phyloP scores from a whole-genome alignment of 2,113 vertebrate genomes.

The Malurus elegans region DNA sequence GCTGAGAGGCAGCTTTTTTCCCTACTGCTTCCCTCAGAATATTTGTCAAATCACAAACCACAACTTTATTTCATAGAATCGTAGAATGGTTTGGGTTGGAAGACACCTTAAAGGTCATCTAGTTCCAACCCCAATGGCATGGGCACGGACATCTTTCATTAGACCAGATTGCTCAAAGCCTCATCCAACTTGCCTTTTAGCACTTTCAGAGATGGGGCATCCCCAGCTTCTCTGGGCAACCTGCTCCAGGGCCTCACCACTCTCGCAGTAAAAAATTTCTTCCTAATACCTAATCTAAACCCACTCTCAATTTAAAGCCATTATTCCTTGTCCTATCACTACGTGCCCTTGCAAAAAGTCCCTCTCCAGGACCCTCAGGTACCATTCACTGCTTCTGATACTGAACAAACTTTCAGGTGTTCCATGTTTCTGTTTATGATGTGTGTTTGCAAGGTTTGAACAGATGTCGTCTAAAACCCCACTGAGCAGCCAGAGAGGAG shows the following conservation, averaged over 20 bases:
- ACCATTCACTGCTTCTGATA: not conserved
- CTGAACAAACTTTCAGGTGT: not conserved
- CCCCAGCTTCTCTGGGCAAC: not conserved
- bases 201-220: not conserved
- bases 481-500: not conserved
- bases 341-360: not conserved
- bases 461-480: not conserved
- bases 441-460: not conserved
- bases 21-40: not conserved
- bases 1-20: not conserved
- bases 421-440: not conserved
- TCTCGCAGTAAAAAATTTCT: not conserved
- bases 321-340: not conserved
- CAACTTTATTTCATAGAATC: not conserved
- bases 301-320: not conserved
- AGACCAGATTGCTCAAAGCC: not conserved
- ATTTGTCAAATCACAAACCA: not conserved
- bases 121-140: not conserved
- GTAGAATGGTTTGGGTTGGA: not conserved
- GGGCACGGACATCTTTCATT: not conserved
- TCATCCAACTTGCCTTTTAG: not conserved
- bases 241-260: not conserved
- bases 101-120: not conserved
- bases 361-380: too few species aligned
- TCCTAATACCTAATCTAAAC: not conserved